Conservation (phyloP, 2,113 vertebrate genomes). For the Scortum barcoo region DNA sequence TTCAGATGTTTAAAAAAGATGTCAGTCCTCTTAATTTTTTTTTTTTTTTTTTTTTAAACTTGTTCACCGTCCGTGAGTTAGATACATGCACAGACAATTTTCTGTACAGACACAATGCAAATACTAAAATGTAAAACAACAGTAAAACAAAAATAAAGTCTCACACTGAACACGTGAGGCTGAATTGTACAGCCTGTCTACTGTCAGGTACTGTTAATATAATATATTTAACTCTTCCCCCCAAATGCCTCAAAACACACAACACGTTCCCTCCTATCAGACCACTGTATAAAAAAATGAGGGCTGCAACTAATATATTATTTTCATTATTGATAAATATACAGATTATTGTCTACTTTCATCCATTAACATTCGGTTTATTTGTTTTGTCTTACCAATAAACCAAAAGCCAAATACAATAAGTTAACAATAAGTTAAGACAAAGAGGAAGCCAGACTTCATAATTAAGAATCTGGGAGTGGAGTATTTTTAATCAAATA, state of each 20-base stretch:
- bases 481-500: no score
- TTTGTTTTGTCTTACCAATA: not conserved
- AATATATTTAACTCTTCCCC: no score
- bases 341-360: not conserved
- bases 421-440: not conserved
- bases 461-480: no score
- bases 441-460: no score
- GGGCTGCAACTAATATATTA: not conserved
- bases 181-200: not conserved
- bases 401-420: not conserved
- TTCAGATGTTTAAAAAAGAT: no score
- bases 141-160: not conserved
- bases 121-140: not conserved
- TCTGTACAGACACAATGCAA: not conserved
- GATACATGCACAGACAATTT: not conserved
- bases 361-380: not conserved
- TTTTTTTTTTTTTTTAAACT: no score
- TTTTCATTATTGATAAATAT: no score
- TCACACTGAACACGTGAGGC: not conserved
- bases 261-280: no score
- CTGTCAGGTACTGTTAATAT: not conserved
- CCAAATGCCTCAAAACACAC: no score
- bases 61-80: no score
- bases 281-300: not conserved
- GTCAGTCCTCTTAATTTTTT: no score